Evolutionary conservation across 2,888 invertebrate species (phyloP).

Genomic region (Globia sparganii): DNA sequence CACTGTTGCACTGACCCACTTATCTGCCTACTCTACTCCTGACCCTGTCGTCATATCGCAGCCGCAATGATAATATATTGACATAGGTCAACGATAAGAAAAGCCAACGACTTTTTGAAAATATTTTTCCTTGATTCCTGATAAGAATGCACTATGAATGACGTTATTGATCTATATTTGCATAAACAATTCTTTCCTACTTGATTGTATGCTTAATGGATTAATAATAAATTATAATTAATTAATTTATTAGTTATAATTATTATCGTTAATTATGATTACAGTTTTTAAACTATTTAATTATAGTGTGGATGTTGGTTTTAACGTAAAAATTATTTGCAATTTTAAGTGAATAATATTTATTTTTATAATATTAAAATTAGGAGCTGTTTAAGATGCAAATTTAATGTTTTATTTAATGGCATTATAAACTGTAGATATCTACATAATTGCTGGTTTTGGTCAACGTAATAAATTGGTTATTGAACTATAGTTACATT

Average conservation of each 20-base stretch:
- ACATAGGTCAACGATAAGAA: slow-evolving; percentile 81
- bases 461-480: slow-evolving; percentile 40
- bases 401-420: slow-evolving; percentile 57
- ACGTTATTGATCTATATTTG: slow-evolving; percentile 61
- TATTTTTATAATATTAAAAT: slow-evolving; percentile 42
- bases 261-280: slow-evolving; percentile 31
- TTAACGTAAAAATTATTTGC: slow-evolving; percentile 55
- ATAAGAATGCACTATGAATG: slow-evolving; percentile 76
- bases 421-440: slow-evolving; percentile 48
- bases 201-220: slow-evolving; percentile 40
- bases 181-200: slow-evolving; percentile 32
- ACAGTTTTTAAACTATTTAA: slow-evolving; percentile 23
- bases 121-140: slow-evolving; percentile 80
- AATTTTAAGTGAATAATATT: slow-evolving; percentile 47
- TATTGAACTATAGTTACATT: slow-evolving; percentile 40
- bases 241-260: slow-evolving; percentile 40
- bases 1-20: slow-evolving; percentile 84
- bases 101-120: slow-evolving; percentile 87
- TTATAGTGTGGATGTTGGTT: slow-evolving; percentile 42
- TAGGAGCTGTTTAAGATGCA: slow-evolving; percentile 46
- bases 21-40: slow-evolving; percentile 80
- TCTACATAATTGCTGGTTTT: slow-evolving; percentile 53
- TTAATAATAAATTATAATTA: slow-evolving; percentile 55
- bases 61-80: slow-evolving; percentile 76
- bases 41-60: slow-evolving; percentile 83